Base-by-base conservation (phyloP, 2,888 invertebrate species). In the Clistopyga incitator region DNA sequence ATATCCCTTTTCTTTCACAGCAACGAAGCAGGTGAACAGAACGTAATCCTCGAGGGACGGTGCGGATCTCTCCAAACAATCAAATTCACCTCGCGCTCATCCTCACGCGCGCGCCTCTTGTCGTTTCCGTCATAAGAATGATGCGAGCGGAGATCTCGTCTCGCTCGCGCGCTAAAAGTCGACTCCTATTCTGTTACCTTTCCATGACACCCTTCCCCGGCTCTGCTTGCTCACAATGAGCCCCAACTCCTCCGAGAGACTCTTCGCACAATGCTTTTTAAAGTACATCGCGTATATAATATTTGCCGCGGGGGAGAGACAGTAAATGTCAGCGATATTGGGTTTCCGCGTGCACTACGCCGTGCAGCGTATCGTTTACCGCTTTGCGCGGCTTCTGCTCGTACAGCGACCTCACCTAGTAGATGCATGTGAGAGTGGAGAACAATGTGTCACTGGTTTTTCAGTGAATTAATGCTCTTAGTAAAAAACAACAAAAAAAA, bases 321-420 rank as follows among this genome's bases (percentile, higher is more conserved):
- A 84, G 79, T 76, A 78, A 83, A 83, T 84, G 86, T 87, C 86
- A 88, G 86, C 81, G 83, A 85, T 87, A 88, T 88, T 86, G 87
- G 77, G 78, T 88, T 87, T 88, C 82, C 78, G 77, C 78, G 84
- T 67, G 52, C 10, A 20, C 42, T 67, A 23, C 67, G 23, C 18
- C 59, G 34, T 50, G 34, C 34, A 47, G 61, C 72, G 61, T 74
- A 64, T 75, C 75, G 75, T 50, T 75, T 75, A 64, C 75, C 59
- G 75, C 52, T 29, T 74, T 29, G 29, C 71, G 75, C 70, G 56
- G 42, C 56, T 56, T 42, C 29, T 13, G 25, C 72, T 18, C 29
- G 47, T 18, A 29, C 15, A 38, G 18, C 59, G 64, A 68, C 50
- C 42, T 56, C 38, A 11, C 20, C 52, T 25, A 47, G 34, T n/a